A percentile compares a stretch with the other conserved stretches of the same genome.
Evolutionary conservation across 1,140 invertebrate species (phyloP).

Genomic region (Papilio dardanus): DNA sequence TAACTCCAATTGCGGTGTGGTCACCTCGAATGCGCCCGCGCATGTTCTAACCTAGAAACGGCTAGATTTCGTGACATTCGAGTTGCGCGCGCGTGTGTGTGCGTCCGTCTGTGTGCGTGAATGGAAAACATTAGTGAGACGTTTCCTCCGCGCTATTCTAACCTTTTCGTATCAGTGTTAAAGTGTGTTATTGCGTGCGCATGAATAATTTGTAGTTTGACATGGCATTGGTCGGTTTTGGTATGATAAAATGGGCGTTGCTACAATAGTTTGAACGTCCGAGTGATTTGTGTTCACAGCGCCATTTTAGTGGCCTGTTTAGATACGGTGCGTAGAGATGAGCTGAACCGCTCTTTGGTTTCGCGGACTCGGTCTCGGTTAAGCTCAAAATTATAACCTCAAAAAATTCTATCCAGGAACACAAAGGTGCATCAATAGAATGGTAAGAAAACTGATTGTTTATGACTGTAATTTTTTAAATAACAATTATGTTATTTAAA

Average conservation of each 20-base stretch:
- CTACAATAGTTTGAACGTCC: conserved; percentile 64
- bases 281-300: conserved; percentile 62
- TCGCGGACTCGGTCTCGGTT: conserved; percentile 15
- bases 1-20: conserved; percentile 44
- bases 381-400: not conserved
- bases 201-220: conserved; percentile 53
- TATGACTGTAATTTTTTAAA: not conserved
- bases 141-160: conserved; percentile 38
- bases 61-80: conserved; percentile 78
- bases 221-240: conserved; percentile 77
- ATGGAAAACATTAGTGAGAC: conserved; percentile 47
- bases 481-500: too few species aligned
- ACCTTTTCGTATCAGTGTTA: conserved; percentile 46
- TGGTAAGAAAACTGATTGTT: conserved; percentile 27
- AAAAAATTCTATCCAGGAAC: not conserved
- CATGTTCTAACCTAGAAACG: conserved; percentile 79
- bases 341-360: conserved; percentile 27
- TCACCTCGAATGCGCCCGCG: conserved; percentile 62
- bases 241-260: conserved; percentile 77
- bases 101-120: conserved; percentile 64
- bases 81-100: conserved; percentile 54
- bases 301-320: conserved; percentile 38
- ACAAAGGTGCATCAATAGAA: not conserved
- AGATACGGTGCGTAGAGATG: conserved; percentile 38
- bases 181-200: conserved; percentile 41